These are phyloP conservation scores for Oligia strigilis DNA, from an alignment of 2,888 invertebrate genomes.

Conservation along the genomic window DNA sequence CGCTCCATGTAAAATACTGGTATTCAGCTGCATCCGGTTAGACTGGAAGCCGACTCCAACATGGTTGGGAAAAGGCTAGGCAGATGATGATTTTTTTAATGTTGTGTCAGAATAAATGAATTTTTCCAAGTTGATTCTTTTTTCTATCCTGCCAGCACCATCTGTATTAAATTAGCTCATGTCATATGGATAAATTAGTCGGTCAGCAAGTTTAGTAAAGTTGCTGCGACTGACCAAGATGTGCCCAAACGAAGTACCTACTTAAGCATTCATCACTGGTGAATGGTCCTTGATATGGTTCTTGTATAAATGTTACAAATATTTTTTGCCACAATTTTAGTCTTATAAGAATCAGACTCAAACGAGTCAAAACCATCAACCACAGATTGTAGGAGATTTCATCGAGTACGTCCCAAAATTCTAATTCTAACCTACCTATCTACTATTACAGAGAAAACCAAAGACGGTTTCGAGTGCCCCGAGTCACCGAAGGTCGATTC, in stretches of 20 bases:
- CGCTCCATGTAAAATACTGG: too few species aligned
- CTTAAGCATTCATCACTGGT: neutral
- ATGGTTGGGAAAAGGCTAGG: too few species aligned
- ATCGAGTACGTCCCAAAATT: neutral
- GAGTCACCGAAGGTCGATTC: conserved; percentile 92
- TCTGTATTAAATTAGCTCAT: neutral
- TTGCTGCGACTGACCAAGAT: neutral
- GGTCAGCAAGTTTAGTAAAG: neutral
- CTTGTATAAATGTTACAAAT: neutral
- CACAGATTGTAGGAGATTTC: neutral
- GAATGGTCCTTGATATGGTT: too few species aligned
- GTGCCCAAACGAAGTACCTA: neutral
- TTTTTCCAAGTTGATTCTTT: neutral
- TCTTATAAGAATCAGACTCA: neutral
- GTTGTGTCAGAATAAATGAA: too few species aligned
- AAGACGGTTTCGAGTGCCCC: conserved; percentile 97
- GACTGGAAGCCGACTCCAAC: too few species aligned
- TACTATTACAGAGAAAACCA: conserved; percentile 92
- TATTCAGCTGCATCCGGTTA: too few species aligned
- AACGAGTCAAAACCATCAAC: neutral
- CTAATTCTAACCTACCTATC: conserved; percentile 10
- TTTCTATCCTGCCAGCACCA: neutral
- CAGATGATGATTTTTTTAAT: neutral
- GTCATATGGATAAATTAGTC: neutral
- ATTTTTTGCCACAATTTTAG: neutral